These are phyloP conservation scores for Muraenolepis orangiensis DNA, from an alignment of 2,797 vertebrate species.

Conservation along the genomic window DNA sequence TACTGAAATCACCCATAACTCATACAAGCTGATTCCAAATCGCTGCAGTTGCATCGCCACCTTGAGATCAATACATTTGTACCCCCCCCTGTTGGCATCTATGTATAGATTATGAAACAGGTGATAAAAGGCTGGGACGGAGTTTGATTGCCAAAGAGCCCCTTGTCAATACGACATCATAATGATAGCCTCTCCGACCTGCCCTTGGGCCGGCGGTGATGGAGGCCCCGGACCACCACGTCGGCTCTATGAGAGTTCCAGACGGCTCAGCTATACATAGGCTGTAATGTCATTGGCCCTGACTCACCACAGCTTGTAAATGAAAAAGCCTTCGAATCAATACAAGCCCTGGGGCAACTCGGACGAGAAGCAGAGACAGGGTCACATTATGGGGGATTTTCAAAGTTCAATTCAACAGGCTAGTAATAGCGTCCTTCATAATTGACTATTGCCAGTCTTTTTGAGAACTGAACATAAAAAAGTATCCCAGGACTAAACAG, in stretches of 20 bases:
- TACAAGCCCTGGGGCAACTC: constrained; percentile 54
- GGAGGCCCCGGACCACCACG: constrained; percentile 6
- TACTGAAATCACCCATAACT: neutral
- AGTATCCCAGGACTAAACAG: neutral
- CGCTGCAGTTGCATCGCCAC: neutral
- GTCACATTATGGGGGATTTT: neutral
- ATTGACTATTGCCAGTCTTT: neutral
- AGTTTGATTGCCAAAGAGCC: neutral
- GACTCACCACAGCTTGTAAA: constrained; percentile 56
- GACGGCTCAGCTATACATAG: constrained; percentile 57
- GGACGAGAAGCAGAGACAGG: constrained; percentile 35
- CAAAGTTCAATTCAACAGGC: neutral
- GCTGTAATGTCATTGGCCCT: constrained; percentile 57
- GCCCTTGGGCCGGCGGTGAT: neutral
- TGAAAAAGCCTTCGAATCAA: constrained; percentile 63
- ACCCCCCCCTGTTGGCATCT: neutral
- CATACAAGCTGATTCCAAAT: neutral
- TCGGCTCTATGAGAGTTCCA: constrained; percentile 33
- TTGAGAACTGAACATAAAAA: neutral
- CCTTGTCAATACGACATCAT: neutral
- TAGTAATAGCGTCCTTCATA: neutral
- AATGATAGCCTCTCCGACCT: neutral
- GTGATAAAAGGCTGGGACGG: constrained; percentile 3
- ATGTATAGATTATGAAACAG: neutral
- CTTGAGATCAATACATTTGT: neutral